These are phyloP conservation scores for Gasteruption jaculator DNA, from an alignment of 2,888 invertebrate genomes.

Conservation along the genomic window DNA sequence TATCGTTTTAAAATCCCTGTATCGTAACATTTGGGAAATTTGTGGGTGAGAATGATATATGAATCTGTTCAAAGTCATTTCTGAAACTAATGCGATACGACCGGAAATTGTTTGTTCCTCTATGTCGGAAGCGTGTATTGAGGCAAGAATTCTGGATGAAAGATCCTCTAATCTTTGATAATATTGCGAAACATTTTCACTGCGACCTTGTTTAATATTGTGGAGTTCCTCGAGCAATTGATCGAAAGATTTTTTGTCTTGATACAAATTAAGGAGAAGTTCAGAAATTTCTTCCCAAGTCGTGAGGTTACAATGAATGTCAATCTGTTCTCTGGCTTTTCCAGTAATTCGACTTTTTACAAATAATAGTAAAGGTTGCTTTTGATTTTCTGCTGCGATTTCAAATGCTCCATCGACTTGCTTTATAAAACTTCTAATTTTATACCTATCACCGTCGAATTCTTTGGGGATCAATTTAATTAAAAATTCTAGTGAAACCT, in stretches of 20 bases:
- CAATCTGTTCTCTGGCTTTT: slow-evolving; percentile 23
- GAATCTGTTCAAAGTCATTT: too few species aligned
- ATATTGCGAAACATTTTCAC: slow-evolving; percentile 27
- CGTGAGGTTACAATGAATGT: slow-evolving; percentile 22
- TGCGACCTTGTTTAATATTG: slow-evolving; percentile 26
- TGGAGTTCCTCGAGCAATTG: slow-evolving; percentile 33
- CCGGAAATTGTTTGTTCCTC: slow-evolving; percentile 21
- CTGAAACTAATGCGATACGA: slow-evolving; percentile 26
- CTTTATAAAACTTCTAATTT: slow-evolving; percentile 7
- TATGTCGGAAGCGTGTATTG: slow-evolving; percentile 19
- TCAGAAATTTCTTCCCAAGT: slow-evolving; percentile 21
- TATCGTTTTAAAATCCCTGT: too few species aligned
- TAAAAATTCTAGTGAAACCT: too few species aligned
- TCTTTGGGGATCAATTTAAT: too few species aligned
- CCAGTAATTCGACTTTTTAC: slow-evolving; percentile 25
- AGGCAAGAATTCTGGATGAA: slow-evolving; percentile 30
- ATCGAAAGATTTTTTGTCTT: slow-evolving; percentile 28
- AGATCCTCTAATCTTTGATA: slow-evolving; percentile 30
- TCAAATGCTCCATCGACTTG: slow-evolving; percentile 4
- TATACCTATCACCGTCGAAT: slow-evolving; percentile 7
- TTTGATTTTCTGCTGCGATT: too few species aligned
- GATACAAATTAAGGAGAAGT: slow-evolving; percentile 15
- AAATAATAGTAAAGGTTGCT: too few species aligned
- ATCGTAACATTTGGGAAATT: too few species aligned
- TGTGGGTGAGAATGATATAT: too few species aligned